Conservation (phyloP, 2,888 invertebrate genomes). For the Odontomyia ornata region DNA sequence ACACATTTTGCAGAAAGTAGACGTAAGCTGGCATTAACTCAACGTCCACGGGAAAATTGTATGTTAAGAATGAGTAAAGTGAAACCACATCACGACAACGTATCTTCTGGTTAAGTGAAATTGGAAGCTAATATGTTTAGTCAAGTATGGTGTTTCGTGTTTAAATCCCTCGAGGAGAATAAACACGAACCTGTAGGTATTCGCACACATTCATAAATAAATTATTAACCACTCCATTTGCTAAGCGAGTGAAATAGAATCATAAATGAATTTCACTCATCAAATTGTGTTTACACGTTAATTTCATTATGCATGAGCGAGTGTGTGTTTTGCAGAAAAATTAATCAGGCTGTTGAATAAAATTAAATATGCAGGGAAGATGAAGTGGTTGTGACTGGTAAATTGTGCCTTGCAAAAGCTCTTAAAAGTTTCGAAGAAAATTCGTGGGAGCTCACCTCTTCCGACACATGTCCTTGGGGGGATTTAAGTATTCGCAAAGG, state of each 20-base stretch:
- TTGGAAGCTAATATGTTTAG: neutral
- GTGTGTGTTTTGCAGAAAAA: no score
- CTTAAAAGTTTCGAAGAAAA: no score
- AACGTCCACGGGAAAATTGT: neutral
- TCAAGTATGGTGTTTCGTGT: neutral
- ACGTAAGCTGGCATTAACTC: neutral
- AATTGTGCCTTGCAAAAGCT: no score
- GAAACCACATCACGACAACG: slow-evolving; percentile 3
- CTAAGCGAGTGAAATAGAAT: neutral
- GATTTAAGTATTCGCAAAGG: no score
- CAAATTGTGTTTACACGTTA: neutral
- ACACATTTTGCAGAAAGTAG: neutral
- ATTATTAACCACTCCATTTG: slow-evolving; percentile 1
- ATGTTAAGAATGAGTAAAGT: neutral
- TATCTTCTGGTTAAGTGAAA: neutral
- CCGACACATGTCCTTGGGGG: no score
- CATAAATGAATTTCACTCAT: neutral
- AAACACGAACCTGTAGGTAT: neutral
- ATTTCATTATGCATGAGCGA: neutral
- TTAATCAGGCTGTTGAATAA: no score
- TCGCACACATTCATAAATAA: neutral
- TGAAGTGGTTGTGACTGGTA: no score
- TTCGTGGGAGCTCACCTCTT: no score
- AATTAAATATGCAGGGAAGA: no score
- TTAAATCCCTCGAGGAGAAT: neutral